Evolutionary conservation across 2,797 vertebrate species (phyloP).

Genomic region (Botia almorhae): DNA sequence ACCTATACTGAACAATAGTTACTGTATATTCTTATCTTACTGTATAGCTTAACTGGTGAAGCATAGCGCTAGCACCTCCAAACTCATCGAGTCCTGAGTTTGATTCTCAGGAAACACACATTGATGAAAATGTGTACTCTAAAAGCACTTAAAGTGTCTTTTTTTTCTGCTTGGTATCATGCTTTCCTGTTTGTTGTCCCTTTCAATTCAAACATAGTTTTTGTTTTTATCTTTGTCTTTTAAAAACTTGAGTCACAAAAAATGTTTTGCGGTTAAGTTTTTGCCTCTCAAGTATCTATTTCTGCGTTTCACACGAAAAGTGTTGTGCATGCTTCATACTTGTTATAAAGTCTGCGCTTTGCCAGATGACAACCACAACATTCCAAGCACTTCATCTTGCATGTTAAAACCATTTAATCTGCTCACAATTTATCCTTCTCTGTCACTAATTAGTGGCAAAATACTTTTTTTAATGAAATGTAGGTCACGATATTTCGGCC

Average conservation of each 20-base stretch:
- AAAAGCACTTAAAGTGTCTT: background rate
- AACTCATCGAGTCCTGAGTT: background rate
- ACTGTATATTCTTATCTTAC: no score
- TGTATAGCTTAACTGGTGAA: no score
- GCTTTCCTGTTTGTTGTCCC: no score
- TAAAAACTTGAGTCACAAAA: background rate
- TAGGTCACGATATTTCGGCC: slow-evolving; percentile 40
- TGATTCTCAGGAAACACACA: background rate
- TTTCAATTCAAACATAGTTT: no score
- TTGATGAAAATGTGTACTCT: background rate
- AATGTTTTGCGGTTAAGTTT: background rate
- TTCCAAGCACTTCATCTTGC: slow-evolving; percentile 27
- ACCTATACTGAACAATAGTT: background rate
- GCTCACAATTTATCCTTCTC: slow-evolving; percentile 38
- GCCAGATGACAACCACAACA: slow-evolving; percentile 13
- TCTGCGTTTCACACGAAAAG: background rate
- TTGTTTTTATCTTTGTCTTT: no score
- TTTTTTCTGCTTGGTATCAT: no score
- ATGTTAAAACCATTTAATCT: slow-evolving; percentile 48
- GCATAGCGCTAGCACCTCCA: background rate
- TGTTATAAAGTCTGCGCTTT: background rate
- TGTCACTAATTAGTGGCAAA: slow-evolving; percentile 42
- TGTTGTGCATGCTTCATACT: background rate
- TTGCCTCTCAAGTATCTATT: background rate
- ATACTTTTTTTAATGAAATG: slow-evolving; percentile 37